Evolutionary conservation across 2,888 invertebrate genomes (phyloP).

Genomic region (Nezara viridula): DNA sequence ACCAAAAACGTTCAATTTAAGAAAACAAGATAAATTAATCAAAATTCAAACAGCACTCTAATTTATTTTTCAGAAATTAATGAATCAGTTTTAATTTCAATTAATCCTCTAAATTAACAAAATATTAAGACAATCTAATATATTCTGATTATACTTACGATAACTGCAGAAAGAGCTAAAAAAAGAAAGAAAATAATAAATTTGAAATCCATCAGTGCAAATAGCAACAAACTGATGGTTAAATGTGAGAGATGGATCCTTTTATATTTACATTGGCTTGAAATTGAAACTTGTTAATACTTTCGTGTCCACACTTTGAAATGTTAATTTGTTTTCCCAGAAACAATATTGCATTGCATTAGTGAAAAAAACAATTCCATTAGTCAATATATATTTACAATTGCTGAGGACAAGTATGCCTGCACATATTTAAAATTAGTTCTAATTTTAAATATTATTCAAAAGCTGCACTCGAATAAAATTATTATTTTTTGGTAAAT

Average conservation of each 20-base stretch:
- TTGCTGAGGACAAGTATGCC: not conserved
- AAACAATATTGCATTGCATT: not conserved
- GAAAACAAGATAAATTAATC: too few species aligned
- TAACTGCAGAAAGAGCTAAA: constrained; percentile 6
- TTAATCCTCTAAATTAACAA: not conserved
- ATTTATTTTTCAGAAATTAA: too few species aligned
- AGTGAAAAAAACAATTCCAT: not conserved
- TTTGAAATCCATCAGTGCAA: not conserved
- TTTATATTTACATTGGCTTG: not conserved
- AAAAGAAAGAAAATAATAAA: constrained; percentile 35
- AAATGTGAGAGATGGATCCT: not conserved
- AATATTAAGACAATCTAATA: not conserved
- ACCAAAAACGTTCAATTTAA: too few species aligned
- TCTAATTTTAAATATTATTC: not conserved
- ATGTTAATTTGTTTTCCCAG: not conserved
- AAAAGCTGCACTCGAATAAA: not conserved
- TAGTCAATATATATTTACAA: not conserved
- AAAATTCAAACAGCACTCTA: too few species aligned
- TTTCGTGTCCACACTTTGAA: not conserved
- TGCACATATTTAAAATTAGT: not conserved
- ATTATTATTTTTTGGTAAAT: not conserved
- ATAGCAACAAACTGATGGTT: not conserved
- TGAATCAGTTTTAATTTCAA: too few species aligned
- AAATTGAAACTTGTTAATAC: constrained; percentile 4
- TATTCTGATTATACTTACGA: not conserved